Base-by-base conservation (phyloP, 2,888 invertebrate genomes). In the Melanostoma mellinum region DNA sequence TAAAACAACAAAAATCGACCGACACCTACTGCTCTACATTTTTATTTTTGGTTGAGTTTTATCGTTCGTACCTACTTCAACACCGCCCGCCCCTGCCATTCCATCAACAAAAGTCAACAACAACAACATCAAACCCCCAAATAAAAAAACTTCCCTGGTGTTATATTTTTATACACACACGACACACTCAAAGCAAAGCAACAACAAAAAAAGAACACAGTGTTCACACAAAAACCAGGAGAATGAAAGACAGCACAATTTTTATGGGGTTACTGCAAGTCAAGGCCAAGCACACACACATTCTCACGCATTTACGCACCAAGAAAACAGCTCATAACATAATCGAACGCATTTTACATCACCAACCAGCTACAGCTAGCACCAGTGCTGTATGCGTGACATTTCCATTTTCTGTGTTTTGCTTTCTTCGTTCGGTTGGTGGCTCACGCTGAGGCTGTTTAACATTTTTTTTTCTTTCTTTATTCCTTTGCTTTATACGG, bases 11-110 rank as follows among this genome's bases (percentile, higher is more conserved):
- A 44, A 78, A 84, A 69, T 60, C 78, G 60, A 71, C 84, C 79
- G 79, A 79, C 84, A 84, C 79, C 84, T 75, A 84, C 74, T 84
- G 84, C 84, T 84, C 84, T 71, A 84, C 53, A 84, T 84, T 84
- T 79, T 75, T 84, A 75, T 84, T 79, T 79, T 79, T 65, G 79
- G 60, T 58, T 42, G 76, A 76, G 56, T 74, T 65, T 73, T 58
- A 69, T 58, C 48, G 10, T 50, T 9, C 42, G 40, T 76, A 8
- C 60, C 52, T 35, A 10, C 38, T 10, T 10, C 4, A 48, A 50
- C 71, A 72, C 60, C 61, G 72, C 46, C 48, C 44, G 42, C 50
- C 68, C 44, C 33, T 50, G 50, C 20, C 20, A 20, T 38, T 10
- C 2, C 6, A 44, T 56, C 52, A 53, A 69, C 9, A 56, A 40